These are phyloP conservation scores for Sturmia bella DNA, from an alignment of 2,888 invertebrate species.

Conservation along the genomic window DNA sequence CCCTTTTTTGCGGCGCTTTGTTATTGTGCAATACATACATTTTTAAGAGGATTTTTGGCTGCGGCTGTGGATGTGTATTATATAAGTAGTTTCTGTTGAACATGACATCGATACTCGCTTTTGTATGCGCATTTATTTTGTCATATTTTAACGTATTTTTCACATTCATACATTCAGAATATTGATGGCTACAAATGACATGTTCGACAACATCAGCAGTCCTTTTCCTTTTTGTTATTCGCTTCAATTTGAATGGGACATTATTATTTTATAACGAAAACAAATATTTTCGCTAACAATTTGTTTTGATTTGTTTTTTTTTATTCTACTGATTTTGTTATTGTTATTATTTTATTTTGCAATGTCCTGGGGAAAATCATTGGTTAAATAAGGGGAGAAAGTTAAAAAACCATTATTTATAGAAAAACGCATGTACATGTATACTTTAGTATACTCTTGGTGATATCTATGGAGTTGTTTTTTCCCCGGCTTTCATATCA, in stretches of 20 bases:
- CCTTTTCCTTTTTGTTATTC: slow-evolving; percentile 18
- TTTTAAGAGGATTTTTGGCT: background rate
- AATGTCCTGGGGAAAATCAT: no score
- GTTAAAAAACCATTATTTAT: background rate
- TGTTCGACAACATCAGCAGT: background rate
- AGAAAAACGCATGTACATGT: background rate
- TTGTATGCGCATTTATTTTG: slow-evolving; percentile 16
- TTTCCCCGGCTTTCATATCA: no score
- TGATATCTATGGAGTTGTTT: no score
- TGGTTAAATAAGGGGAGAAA: background rate
- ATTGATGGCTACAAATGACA: slow-evolving; percentile 11
- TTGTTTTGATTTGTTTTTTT: slow-evolving; percentile 38
- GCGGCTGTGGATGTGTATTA: background rate
- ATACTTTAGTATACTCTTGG: no score
- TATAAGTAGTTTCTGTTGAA: slow-evolving; percentile 3
- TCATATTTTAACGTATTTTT: slow-evolving; percentile 1
- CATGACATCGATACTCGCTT: slow-evolving; percentile 43
- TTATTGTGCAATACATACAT: background rate
- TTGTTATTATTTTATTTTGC: slow-evolving; percentile 3
- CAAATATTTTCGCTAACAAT: slow-evolving; percentile 58
- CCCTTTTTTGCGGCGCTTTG: slow-evolving; percentile 18
- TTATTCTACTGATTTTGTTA: background rate
- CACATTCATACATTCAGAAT: background rate
- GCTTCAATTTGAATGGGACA: slow-evolving; percentile 46
- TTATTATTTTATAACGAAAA: slow-evolving; percentile 55